Percentiles rank a stretch among this genome's conserved stretches.
These are phyloP conservation scores for Macrochelys suwanniensis DNA, from an alignment of 2,797 vertebrate genomes.

Conservation along the genomic window DNA sequence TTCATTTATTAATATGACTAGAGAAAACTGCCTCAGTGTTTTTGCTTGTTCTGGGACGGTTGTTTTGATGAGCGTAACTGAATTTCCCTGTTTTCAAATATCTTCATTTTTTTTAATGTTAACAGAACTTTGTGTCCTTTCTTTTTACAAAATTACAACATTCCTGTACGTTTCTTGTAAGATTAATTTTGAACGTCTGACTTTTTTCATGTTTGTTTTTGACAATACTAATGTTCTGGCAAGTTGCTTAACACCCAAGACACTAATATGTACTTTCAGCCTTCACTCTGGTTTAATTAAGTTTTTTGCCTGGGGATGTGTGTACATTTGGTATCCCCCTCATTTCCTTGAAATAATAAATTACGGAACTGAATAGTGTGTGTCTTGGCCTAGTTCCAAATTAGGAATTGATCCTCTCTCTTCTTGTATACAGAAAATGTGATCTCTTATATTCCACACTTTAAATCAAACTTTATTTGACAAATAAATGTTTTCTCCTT, in stretches of 20 bases:
- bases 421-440: constrained; percentile 17
- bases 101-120: neutral
- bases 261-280: neutral
- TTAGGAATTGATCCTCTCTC: constrained; percentile 35
- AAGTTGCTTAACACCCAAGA: neutral
- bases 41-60: neutral
- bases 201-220: neutral
- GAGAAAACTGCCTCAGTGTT: neutral
- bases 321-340: neutral
- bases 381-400: constrained; percentile 49
- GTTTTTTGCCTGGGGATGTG: neutral
- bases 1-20: neutral
- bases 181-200: neutral
- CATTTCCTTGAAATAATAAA: constrained; percentile 25
- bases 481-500: constrained; percentile 29
- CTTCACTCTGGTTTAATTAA: constrained; percentile 28
- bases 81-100: neutral
- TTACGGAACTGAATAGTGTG: constrained; percentile 1
- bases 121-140: neutral
- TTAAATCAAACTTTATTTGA: constrained; percentile 37
- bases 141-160: neutral
- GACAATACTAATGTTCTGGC: neutral
- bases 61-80: constrained; percentile 1
- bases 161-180: neutral
- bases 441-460: constrained; percentile 12